Percentiles rank a stretch among this genome's conserved stretches.
These are phyloP conservation scores for Rotaria socialis DNA, from an alignment of 2,888 invertebrate genomes.

Conservation along the genomic window DNA sequence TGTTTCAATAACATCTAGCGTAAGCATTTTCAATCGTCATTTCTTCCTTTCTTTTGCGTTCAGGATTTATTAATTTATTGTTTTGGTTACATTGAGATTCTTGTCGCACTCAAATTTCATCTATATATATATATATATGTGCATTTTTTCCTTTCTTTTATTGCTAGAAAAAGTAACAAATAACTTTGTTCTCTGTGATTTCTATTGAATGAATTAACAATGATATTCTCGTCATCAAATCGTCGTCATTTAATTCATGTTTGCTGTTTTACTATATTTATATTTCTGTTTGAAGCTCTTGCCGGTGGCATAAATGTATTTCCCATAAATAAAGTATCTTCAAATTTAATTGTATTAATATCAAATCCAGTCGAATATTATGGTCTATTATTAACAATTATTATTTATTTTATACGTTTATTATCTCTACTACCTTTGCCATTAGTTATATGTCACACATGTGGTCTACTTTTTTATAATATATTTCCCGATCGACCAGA, in stretches of 20 bases:
- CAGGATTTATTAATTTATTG: background rate
- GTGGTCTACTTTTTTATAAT: constrained; percentile 79
- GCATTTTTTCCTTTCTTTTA: background rate
- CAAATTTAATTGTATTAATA: constrained; percentile 31
- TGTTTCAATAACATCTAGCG: background rate
- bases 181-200: background rate
- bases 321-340: background rate
- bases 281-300: constrained; percentile 37
- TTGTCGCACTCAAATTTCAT: background rate
- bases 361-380: constrained; percentile 42
- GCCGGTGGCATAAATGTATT: constrained; percentile 38
- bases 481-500: constrained; percentile 86
- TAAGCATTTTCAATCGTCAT: background rate
- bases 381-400: constrained; percentile 37
- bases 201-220: background rate
- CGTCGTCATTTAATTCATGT: constrained; percentile 43
- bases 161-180: background rate
- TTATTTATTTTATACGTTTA: constrained; percentile 41
- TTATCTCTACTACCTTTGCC: constrained; percentile 44
- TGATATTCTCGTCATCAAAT: constrained; percentile 35
- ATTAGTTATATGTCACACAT: constrained; percentile 43
- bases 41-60: no score
- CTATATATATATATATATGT: background rate
- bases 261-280: constrained; percentile 36
- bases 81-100: background rate